phyloP scores from a whole-genome alignment of 2,888 invertebrate species.

The Metalampra italica region DNA sequence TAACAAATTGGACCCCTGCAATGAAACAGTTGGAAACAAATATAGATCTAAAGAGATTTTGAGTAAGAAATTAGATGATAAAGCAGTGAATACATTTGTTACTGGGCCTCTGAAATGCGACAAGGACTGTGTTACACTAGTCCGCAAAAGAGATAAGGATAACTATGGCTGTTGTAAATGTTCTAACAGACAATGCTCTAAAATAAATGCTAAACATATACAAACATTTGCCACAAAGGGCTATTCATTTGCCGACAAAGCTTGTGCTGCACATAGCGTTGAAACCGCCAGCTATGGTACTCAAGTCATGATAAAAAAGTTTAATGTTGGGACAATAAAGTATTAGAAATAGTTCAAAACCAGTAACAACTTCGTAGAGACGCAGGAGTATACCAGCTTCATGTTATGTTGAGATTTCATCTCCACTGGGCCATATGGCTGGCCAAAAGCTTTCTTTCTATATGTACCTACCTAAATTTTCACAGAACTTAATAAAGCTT shows the following conservation, averaged over 20 bases:
- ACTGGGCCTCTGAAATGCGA: slow-evolving; percentile 41
- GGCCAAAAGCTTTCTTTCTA: too few species aligned
- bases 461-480: too few species aligned
- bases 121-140: slow-evolving; percentile 40
- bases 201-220: slow-evolving; percentile 28
- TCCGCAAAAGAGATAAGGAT: slow-evolving; percentile 37
- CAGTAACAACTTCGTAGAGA: too few species aligned
- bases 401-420: too few species aligned
- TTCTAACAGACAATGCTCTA: slow-evolving; percentile 17
- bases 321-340: too few species aligned
- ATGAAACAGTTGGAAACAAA: slow-evolving; percentile 18
- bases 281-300: slow-evolving; percentile 34
- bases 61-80: slow-evolving; percentile 31
- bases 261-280: slow-evolving; percentile 30
- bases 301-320: slow-evolving; percentile 21
- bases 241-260: slow-evolving; percentile 34
- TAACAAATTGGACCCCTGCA: slow-evolving; percentile 22
- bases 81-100: slow-evolving; percentile 38
- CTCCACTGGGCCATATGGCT: slow-evolving; percentile 16
- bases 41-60: slow-evolving; percentile 32
- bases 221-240: slow-evolving; percentile 27
- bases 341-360: slow-evolving; percentile 9
- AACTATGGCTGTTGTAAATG: slow-evolving; percentile 31
- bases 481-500: too few species aligned
- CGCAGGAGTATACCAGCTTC: too few species aligned